A percentile compares a stretch with the other conserved stretches of the same genome.
Conservation (phyloP, 2,797 vertebrate genomes). For the Oreochromis mossambicus region DNA sequence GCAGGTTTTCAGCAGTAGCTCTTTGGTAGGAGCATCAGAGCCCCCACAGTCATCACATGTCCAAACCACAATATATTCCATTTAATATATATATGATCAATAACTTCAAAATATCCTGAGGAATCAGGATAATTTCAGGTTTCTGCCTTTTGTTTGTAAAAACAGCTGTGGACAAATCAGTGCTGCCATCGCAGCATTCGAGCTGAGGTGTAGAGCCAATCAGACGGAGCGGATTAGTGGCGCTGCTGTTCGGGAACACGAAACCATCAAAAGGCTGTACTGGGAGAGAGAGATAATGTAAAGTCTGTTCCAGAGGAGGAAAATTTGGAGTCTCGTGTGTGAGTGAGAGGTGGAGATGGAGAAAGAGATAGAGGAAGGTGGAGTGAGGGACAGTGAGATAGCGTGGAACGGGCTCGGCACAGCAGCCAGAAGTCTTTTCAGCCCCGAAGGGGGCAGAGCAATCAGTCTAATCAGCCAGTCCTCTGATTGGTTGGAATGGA, state of each 20-base stretch:
- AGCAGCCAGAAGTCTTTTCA: not conserved
- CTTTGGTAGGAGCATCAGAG: not conserved
- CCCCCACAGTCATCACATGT: not conserved
- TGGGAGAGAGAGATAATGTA: not conserved
- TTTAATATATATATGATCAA: not conserved
- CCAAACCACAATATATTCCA: not conserved
- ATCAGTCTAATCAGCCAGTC: not conserved
- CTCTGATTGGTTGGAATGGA: not conserved
- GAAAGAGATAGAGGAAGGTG: not conserved
- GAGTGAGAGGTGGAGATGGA: not conserved
- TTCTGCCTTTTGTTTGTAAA: not conserved
- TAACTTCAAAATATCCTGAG: not conserved
- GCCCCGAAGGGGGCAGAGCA: not conserved
- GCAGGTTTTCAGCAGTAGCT: not conserved
- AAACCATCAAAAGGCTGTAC: constrained; percentile 3
- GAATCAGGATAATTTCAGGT: not conserved
- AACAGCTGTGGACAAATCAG: not conserved
- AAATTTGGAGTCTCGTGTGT: not conserved
- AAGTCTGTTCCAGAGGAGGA: not conserved
- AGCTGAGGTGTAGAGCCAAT: not conserved
- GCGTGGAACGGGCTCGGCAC: not conserved
- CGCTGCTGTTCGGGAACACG: not conserved
- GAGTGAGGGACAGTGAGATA: not conserved
- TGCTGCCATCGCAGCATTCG: not conserved
- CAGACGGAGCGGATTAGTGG: not conserved